Percentiles rank a stretch among this genome's conserved stretches.
These are phyloP conservation scores for Caenorhabditis afra DNA, from an alignment of 2,888 invertebrate species.

Conservation along the genomic window DNA sequence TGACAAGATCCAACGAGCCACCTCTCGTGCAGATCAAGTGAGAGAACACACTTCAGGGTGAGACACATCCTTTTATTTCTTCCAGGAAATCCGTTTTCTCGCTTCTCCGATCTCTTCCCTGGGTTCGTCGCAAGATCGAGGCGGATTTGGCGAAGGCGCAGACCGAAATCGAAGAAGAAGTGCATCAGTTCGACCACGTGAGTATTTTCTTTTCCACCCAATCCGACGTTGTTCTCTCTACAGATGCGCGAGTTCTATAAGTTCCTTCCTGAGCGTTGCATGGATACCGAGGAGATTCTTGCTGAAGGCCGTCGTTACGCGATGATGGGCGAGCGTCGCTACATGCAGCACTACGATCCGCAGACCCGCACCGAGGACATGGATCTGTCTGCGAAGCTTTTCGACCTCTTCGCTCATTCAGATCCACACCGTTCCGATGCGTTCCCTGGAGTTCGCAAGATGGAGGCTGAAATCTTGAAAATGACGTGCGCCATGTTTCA, in stretches of 20 bases:
- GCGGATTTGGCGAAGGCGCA: constrained; percentile 64
- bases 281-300: constrained; percentile 84
- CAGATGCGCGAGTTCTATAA: constrained; percentile 75
- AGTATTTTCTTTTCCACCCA: not conserved
- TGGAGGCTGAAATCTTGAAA: constrained; percentile 73
- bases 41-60: not conserved
- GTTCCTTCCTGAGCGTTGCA: constrained; percentile 84
- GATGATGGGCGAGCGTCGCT: constrained; percentile 60
- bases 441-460: constrained; percentile 87
- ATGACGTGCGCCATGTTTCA: constrained; percentile 86
- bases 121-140: constrained; percentile 59
- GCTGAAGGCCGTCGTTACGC: constrained; percentile 84
- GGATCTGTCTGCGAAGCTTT: constrained; percentile 81
- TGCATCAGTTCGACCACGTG: constrained; percentile 66
- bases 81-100: constrained; percentile 42
- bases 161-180: constrained; percentile 68
- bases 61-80: not conserved
- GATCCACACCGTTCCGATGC: constrained; percentile 97
- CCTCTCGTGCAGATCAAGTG: constrained; percentile 34
- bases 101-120: constrained; percentile 59
- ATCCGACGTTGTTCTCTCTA: too few relatives aligned
- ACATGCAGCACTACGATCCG: constrained; percentile 65
- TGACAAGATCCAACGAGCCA: constrained; percentile 47
- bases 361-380: constrained; percentile 56
- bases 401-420: constrained; percentile 90